Base-by-base conservation (phyloP, 2,113 vertebrate genomes). In the Nerophis ophidion region DNA sequence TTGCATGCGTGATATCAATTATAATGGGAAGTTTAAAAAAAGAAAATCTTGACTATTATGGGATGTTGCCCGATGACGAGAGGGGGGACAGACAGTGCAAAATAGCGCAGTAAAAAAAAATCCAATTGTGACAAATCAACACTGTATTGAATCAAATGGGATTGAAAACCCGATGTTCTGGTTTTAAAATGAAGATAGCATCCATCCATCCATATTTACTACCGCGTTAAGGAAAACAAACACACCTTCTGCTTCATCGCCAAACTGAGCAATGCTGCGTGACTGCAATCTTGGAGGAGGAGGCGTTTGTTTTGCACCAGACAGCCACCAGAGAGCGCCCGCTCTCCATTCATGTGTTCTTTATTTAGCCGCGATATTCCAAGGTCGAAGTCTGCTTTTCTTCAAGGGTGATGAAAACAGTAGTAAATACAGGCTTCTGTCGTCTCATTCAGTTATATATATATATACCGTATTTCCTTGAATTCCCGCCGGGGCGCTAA, bases 191-290 rank as follows among this genome's bases (percentile, higher is more conserved):
- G 4, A 17, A 12, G 34, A n/a, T 36, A 40, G 3, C 26, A 26
- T 26, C 26, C 26, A 26, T 26, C 26, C 26, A 26, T 26, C 26
- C 26, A 26, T 26, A 2, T 15, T 42, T 40, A 3, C 7, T 26
- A 61, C 48, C 49, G 38, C 45, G 13, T 33, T 60, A 15, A 34
- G 2, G 14, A 15, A 34, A 47, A 46, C 38, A 44, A 26, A 6
- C 35, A 55, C 73, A 59, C 65, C 57, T 49, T 52, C 50, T 58
- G 71, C 61, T 36, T 78, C 81, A 63, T 68, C 61, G 75, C 62
- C 54, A 77, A 81, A 79, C 69, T 74, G 81, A 72, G 79, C 74
- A 53, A 55, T 68, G 65, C 66, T 75, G 77, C 84, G 84, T 83
- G 83, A 80, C 76, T 60, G 76, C 19, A 62, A 77, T 80, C 77